Evolutionary conservation across 2,797 vertebrate species (phyloP).

Genomic region (Aselliscus stoliczkanus): DNA sequence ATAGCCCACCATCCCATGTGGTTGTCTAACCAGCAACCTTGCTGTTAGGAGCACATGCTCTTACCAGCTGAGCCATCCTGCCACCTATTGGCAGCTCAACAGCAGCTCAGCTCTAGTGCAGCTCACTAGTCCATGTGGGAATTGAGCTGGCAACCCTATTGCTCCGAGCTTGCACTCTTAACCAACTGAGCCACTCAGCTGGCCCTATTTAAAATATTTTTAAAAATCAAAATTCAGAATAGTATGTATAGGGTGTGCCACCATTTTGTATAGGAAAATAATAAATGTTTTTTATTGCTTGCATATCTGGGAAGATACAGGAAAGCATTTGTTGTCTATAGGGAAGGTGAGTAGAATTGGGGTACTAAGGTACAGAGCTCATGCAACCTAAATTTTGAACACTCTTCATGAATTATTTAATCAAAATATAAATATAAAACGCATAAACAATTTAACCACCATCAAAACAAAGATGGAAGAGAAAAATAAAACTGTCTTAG

Average conservation of each 20-base stretch:
- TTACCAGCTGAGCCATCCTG: no score
- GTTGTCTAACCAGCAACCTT: no score
- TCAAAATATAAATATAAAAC: constrained; percentile 26
- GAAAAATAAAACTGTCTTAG: constrained; percentile 5
- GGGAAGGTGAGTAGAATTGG: neutral
- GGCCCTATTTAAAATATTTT: neutral
- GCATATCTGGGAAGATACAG: neutral
- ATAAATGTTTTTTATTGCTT: constrained; percentile 12
- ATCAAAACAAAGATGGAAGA: neutral
- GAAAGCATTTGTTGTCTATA: neutral
- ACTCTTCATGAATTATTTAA: neutral
- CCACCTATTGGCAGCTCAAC: no score
- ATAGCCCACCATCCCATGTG: no score
- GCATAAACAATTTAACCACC: neutral
- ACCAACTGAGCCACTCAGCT: no score
- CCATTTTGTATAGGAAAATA: neutral
- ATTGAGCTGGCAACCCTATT: no score
- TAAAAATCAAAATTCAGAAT: neutral
- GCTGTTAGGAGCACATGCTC: no score
- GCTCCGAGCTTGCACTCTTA: no score
- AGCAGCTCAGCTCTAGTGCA: no score
- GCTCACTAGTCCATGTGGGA: no score
- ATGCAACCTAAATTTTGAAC: neutral
- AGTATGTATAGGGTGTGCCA: neutral
- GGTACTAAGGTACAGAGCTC: neutral